Percentiles rank a stretch among this genome's conserved stretches.
These are phyloP conservation scores for Epinephelus awoara DNA, from an alignment of 2,797 vertebrate genomes.

Conservation along the genomic window DNA sequence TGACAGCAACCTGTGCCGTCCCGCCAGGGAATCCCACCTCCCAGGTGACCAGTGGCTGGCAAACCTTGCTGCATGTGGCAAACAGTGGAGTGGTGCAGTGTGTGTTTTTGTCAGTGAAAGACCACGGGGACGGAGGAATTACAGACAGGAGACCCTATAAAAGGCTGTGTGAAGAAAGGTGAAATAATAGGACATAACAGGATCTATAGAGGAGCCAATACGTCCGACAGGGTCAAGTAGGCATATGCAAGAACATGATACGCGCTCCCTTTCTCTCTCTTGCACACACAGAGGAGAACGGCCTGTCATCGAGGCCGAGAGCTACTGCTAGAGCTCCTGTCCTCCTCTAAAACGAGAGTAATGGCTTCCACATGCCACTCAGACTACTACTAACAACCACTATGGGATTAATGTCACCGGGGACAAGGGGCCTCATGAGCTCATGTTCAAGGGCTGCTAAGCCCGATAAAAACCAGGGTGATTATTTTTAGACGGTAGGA, in stretches of 20 bases:
- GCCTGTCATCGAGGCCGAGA: constrained; percentile 67
- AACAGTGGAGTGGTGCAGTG: constrained; percentile 59
- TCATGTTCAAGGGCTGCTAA: constrained; percentile 80
- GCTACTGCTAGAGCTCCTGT: constrained; percentile 72
- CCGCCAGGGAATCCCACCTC: constrained; percentile 83
- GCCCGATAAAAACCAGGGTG: constrained; percentile 75
- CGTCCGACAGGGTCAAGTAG: constrained; percentile 58
- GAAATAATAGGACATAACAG: constrained; percentile 46
- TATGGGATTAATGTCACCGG: constrained; percentile 81
- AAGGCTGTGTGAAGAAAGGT: constrained; percentile 32
- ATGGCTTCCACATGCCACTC: constrained; percentile 87
- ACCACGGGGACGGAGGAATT: constrained; percentile 14
- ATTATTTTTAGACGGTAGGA: constrained; percentile 78
- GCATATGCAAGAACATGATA: constrained; percentile 58
- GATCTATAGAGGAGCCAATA: constrained; percentile 51
- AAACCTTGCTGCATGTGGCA: constrained; percentile 58
- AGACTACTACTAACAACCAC: constrained; percentile 80
- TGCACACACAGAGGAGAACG: constrained; percentile 48
- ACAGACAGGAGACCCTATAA: constrained; percentile 18
- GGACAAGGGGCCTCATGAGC: constrained; percentile 82
- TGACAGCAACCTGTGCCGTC: constrained; percentile 86
- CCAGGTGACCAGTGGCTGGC: constrained; percentile 68
- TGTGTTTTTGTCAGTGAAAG: constrained; percentile 44
- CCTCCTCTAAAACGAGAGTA: constrained; percentile 84
- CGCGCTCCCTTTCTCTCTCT: constrained; percentile 33